A percentile compares a stretch with the other conserved stretches of the same genome.
Evolutionary conservation across 2,888 invertebrate genomes (phyloP).

Genomic region (Metalampra italica): DNA sequence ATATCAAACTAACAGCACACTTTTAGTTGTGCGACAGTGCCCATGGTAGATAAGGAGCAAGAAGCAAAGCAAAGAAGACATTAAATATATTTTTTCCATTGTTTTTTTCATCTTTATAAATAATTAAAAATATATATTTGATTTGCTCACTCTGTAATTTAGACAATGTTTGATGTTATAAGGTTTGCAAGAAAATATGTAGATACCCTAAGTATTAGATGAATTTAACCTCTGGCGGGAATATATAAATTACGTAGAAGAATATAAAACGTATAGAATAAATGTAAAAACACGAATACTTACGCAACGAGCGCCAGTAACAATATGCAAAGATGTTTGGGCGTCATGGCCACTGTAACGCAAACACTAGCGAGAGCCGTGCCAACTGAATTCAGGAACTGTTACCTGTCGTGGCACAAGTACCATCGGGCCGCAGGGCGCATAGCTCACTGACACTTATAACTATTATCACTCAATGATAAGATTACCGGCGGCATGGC

Average conservation of each 20-base stretch:
- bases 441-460: slow-evolving; percentile 76
- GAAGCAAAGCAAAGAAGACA: too few relatives aligned
- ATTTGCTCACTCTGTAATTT: too few relatives aligned
- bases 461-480: slow-evolving; percentile 75
- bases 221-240: background rate
- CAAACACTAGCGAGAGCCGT: slow-evolving; percentile 35
- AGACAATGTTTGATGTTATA: too few relatives aligned
- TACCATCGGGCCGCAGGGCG: slow-evolving; percentile 56
- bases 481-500: slow-evolving; percentile 70
- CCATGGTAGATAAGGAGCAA: too few relatives aligned
- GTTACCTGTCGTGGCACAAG: slow-evolving; percentile 55
- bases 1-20: too few relatives aligned
- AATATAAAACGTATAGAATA: background rate
- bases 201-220: too few relatives aligned
- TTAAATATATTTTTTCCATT: too few relatives aligned
- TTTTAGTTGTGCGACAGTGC: too few relatives aligned
- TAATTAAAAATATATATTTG: too few relatives aligned
- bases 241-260: background rate
- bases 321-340: slow-evolving; percentile 44
- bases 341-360: slow-evolving; percentile 53
- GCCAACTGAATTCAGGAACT: slow-evolving; percentile 47
- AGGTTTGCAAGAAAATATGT: too few relatives aligned
- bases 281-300: slow-evolving; percentile 33
- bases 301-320: slow-evolving; percentile 53
- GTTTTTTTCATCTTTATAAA: too few relatives aligned